phyloP scores from a whole-genome alignment of 2,888 invertebrate genomes.

The Ectemnius cavifrons region DNA sequence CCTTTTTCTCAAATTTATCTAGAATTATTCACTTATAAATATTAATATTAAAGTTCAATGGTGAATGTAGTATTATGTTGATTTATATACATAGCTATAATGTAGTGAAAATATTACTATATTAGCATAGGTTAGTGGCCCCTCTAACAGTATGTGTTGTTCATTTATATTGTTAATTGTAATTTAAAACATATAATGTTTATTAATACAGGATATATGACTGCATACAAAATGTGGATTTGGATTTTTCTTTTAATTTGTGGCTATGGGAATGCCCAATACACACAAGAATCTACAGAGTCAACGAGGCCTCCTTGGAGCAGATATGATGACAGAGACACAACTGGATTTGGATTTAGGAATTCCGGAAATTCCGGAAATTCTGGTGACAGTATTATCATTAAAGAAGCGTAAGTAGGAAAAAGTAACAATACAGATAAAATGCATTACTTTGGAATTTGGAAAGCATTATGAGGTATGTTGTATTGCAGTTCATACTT shows the following conservation, averaged over 20 bases:
- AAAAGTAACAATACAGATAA: neutral
- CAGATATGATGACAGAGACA: constrained; percentile 64
- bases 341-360: constrained; percentile 35
- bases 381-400: constrained; percentile 64
- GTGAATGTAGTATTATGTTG: too few species aligned
- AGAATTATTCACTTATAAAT: neutral
- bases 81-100: too few species aligned
- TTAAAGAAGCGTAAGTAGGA: constrained; percentile 72
- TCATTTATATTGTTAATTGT: neutral
- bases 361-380: constrained; percentile 27
- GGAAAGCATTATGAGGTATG: neutral
- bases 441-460: constrained; percentile 1
- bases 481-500: constrained; percentile 88
- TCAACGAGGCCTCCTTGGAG: constrained; percentile 63
- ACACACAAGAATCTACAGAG: constrained; percentile 57
- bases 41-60: neutral
- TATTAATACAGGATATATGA: neutral
- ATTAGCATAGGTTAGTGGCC: constrained; percentile 1
- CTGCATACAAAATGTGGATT: constrained; percentile 64
- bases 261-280: constrained; percentile 54
- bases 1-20: neutral
- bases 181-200: neutral
- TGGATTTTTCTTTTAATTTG: constrained; percentile 61
- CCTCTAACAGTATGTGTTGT: constrained; percentile 1
- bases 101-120: neutral